Conservation (phyloP, 1,140 invertebrate genomes). For the Zaprionus tsacasi region DNA sequence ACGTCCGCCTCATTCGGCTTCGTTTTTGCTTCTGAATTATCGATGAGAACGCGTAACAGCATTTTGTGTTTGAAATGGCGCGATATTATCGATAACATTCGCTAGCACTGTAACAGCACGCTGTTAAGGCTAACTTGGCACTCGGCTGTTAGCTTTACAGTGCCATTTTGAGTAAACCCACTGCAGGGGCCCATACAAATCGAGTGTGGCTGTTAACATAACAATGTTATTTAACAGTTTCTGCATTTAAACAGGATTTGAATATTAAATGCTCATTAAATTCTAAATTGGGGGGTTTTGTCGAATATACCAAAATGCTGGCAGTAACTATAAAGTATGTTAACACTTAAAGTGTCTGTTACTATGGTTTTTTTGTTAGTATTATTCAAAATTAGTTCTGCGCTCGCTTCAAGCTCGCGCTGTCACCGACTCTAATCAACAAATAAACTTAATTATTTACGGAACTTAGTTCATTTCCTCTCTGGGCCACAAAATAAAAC, state of each 20-base stretch:
- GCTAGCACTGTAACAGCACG: constrained; percentile 7
- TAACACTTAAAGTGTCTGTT: too few species aligned
- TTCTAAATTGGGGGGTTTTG: too few species aligned
- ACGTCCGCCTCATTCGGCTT: constrained; percentile 48
- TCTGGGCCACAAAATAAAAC: constrained; percentile 21
- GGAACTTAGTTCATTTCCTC: constrained; percentile 32
- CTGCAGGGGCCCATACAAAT: not conserved
- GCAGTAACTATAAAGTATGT: not conserved
- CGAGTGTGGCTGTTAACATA: not conserved
- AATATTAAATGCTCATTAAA: not conserved
- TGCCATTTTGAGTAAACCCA: constrained; percentile 31
- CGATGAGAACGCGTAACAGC: constrained; percentile 25
- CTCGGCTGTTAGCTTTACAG: constrained; percentile 31
- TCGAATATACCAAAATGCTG: too few species aligned
- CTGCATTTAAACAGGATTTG: not conserved
- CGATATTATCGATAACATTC: constrained; percentile 39
- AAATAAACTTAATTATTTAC: constrained; percentile 38
- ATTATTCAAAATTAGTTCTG: not conserved
- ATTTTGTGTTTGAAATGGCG: constrained; percentile 26
- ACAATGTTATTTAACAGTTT: constrained; percentile 13
- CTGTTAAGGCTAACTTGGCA: constrained; percentile 8
- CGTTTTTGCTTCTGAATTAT: constrained; percentile 49
- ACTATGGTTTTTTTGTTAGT: too few species aligned
- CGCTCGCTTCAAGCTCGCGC: not conserved
- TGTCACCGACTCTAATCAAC: constrained; percentile 2